Evolutionary conservation across 2,888 invertebrate species (phyloP), one percentile per base, ranked within the genome.

Genomic region (Ernsta delagoae): DNA sequence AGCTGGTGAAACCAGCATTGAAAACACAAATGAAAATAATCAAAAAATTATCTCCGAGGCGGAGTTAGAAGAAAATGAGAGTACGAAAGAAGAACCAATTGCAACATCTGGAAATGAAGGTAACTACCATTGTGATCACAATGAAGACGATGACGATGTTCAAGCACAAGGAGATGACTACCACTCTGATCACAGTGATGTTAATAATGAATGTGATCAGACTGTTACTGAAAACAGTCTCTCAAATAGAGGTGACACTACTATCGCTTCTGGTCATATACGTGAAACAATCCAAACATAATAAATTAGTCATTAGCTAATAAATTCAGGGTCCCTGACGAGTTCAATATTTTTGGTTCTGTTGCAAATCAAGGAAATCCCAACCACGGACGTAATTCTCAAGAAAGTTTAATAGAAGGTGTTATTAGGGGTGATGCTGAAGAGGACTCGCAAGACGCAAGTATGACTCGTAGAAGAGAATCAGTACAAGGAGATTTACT

Each of bases 111-210:
- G 69, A 69, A 80, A 77, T 70, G 89, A 92, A 91, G 90, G 90
- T 91, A 91, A 90, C 87, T 83, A 80, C 78, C 86, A 80, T 77
- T 80, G 79, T 81, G 82, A 82, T 75, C 80, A 82, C 78, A 94
- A 90, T 73, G 91, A 94, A 80, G 94, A 94, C 70, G 94, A 94
- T 73, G 94, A 94, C 73, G 94, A 94, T 77, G 94, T 94, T 69
- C 84, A 93, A 83, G 85, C 93, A 79, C 93, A 92, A 86, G 87
- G 94, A 50, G 50, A 50, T 81, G 89, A 90, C 73, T 81, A 83
- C 77, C 81, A 86, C 74, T 85, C 88, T 70, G 93, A 93, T 82
- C 87, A 90, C 78, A 88, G 85, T 76, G 88, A 90, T 75, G 82
- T 84, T 65, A 84, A 85, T 79, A 84, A 86, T 76, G 86, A 86